A percentile compares a stretch with the other conserved stretches of the same genome.
Evolutionary conservation across 2,888 invertebrate species (phyloP).

Genomic region (Spicauda simplicius): DNA sequence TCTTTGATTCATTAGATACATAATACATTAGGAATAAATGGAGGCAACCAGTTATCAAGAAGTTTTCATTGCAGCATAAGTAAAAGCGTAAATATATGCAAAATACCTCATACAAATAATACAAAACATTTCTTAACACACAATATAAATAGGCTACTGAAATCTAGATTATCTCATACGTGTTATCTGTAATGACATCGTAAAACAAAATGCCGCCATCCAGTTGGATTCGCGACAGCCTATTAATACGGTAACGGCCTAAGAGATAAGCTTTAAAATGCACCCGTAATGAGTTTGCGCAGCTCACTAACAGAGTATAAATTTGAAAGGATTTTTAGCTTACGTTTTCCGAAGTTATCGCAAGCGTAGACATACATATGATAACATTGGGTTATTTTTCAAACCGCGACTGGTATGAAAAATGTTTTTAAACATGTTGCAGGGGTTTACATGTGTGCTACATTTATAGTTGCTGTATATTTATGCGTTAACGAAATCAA

Average conservation of each 20-base stretch:
- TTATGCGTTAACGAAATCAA: no score
- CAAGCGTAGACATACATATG: background rate
- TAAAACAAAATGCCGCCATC: conserved; percentile 35
- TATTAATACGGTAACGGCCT: conserved; percentile 44
- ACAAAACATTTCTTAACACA: background rate
- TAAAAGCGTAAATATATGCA: no score
- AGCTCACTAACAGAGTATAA: conserved; percentile 48
- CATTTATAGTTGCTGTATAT: no score
- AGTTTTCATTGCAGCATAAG: no score
- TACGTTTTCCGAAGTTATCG: conserved; percentile 34
- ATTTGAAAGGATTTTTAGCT: conserved; percentile 44
- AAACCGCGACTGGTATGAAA: background rate
- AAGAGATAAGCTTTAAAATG: conserved; percentile 56
- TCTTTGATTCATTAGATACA: no score
- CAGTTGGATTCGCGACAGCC: conserved; percentile 39
- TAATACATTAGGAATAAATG: no score
- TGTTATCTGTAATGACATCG: conserved; percentile 39
- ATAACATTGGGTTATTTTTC: background rate
- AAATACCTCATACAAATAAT: no score
- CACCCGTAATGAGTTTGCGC: conserved; percentile 60
- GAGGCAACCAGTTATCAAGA: no score
- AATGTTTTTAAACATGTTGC: background rate
- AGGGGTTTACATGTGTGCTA: no score
- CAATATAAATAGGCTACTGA: conserved; percentile 27
- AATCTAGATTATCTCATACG: conserved; percentile 9